Conservation (phyloP, 2,888 invertebrate genomes). For the Notocelia uddmanniana region DNA sequence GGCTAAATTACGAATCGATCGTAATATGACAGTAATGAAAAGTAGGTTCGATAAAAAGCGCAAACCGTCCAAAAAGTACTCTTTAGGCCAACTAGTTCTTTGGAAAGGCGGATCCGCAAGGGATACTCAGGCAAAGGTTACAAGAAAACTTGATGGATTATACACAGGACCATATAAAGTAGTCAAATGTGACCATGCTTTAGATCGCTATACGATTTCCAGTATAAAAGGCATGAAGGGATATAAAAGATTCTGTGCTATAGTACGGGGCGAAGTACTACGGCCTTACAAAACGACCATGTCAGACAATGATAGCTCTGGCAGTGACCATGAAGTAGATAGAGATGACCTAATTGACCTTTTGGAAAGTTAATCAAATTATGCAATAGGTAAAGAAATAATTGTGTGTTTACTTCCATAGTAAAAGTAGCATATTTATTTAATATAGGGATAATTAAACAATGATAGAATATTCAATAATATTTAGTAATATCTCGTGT, state of each 20-base stretch:
- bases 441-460: too few species aligned
- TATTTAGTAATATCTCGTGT: too few species aligned
- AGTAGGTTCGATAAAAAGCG: too few species aligned
- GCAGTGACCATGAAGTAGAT: conserved; percentile 47
- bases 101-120: too few species aligned
- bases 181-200: conserved; percentile 25
- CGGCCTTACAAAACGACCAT: conserved; percentile 47
- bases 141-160: too few species aligned
- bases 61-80: too few species aligned
- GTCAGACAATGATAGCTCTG: conserved; percentile 40
- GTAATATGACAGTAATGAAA: too few species aligned
- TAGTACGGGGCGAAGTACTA: conserved; percentile 42
- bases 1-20: too few species aligned
- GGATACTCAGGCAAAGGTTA: too few species aligned
- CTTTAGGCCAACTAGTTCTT: too few species aligned
- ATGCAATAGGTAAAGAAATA: neutral
- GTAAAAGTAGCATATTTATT: neutral
- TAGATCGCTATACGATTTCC: conserved; percentile 46
- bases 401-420: neutral
- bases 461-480: too few species aligned
- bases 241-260: conserved; percentile 44
- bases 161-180: too few species aligned
- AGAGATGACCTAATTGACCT: conserved; percentile 50
- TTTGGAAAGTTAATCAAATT: conserved; percentile 47
- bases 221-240: conserved; percentile 46